Evolutionary conservation across 2,888 invertebrate genomes (phyloP), one percentile per base, ranked within the genome.

Genomic region (Tiphia femorata): DNA sequence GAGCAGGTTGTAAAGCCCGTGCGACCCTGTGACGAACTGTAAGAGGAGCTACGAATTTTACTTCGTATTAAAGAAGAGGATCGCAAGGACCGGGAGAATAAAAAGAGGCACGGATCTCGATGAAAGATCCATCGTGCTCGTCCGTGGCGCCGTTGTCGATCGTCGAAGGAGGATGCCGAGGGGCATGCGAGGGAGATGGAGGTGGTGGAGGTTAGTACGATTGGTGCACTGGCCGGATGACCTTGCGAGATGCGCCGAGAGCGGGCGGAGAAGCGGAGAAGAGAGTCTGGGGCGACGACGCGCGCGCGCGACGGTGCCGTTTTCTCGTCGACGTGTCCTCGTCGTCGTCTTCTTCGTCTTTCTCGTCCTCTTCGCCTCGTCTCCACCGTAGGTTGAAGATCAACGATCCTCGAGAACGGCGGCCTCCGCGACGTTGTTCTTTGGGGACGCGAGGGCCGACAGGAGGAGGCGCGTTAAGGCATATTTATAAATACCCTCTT

Each of bases 141-240:
- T n/a, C 12, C 6, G 3, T 17, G 37, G 14, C 37, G 37, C 19
- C 41, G 41, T 12, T 21, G 23, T 33, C 10, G 46, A 25, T 30
- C n/a, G n/a, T n/a, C n/a, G n/a, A n/a, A n/a, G n/a, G 48, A 16
- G 37, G 50, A 49, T 48, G 30, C 55, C 35, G 29, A 12, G 53
- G 40, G 41, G 51, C 25, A 50, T 42, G 54, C 56, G 42, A 50
- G 38, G 41, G 25, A 29, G 16, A 33, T 41, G 43, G 29, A 44
- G 54, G 52, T 49, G 57, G n/a, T n/a, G n/a, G 72, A 77, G 78
- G 77, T 77, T 74, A 77, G 77, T 77, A 76, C 71, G 75, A 76
- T 58, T 68, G 77, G 77, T 69, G 72, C 79, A 73, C 70, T 76
- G 79, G 77, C 80, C 80, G 76, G 76, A 73, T 81, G 80, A 81